Evolutionary conservation across 2,888 invertebrate species (phyloP), one percentile per base, ranked within the genome.

Genomic region (Conistra vaccinii): DNA sequence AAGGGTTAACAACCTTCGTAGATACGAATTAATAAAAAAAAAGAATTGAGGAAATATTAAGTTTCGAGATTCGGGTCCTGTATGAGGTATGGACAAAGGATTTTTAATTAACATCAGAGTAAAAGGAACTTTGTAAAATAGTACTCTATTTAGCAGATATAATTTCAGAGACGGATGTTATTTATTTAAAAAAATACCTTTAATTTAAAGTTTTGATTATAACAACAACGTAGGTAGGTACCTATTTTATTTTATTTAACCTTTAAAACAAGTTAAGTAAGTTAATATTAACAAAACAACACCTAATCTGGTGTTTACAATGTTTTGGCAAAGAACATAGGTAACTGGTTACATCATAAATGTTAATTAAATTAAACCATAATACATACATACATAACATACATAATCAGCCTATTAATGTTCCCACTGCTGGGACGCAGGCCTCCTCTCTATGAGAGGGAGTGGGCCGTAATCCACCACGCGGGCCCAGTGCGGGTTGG

Each of bases 41-140:
- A 75, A 65, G 81, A 85, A 88, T 86, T 86, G 88, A 88, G 87
- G 87, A 87, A 86, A 86, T 85, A 76, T 80, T 70, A 57, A 32
- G 55, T 74, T 87, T 80, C 51, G 42, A 72, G 72, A 39, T 35
- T 66, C 58, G 60, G 53, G 67, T 76, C 72, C 76, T 78, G 73
- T 69, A 66, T 67, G 48, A 60, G 26, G 5, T 73, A 57, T 53
- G 63, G 71, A 81, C 83, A 80, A 85, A 80, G 66, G 69, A 70
- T 66, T 70, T 71, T 73, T 74, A 81, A 78, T 80, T 74, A 73
- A n/a, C 12, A 51, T 9, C 35, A 26, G 20, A 76, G 85, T 81
- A 80, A 88, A 88, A 86, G 87, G 86, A 81, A 80, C 66, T 51
- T 69, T 53, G 32, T 62, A 61, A 17, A 69, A 68, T 62, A 14